These are phyloP conservation scores for Tetrao urogallus DNA, from an alignment of 2,113 vertebrate species.

Conservation along the genomic window DNA sequence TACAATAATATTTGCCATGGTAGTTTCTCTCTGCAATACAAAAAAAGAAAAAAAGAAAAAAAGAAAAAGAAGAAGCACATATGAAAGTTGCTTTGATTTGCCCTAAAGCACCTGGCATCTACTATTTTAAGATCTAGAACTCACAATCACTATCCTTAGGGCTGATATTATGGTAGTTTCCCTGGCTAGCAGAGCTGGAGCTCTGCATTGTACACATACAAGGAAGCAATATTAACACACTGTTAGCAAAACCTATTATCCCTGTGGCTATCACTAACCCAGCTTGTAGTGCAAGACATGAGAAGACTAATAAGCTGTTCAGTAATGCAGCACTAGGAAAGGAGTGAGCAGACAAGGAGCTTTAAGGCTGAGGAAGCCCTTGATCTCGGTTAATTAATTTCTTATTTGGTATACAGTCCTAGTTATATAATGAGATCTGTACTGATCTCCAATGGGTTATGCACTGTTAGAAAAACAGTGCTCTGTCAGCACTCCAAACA, in stretches of 20 bases:
- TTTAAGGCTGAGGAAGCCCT: neutral
- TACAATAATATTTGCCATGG: neutral
- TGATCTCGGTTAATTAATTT: slow-evolving; percentile 6
- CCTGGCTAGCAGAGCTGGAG: neutral
- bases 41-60: neutral
- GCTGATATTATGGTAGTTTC: neutral
- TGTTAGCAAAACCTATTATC: neutral
- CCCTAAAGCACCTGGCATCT: neutral
- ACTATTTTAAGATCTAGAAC: neutral
- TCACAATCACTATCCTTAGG: neutral
- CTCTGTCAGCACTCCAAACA: neutral
- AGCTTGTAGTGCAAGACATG: neutral
- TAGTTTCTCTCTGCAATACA: neutral
- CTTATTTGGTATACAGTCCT: neutral
- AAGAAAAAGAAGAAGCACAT: neutral
- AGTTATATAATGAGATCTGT: neutral
- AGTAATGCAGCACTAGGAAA: neutral
- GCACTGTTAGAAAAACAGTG: neutral
- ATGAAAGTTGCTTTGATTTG: neutral
- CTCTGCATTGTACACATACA: neutral
- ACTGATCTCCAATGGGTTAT: neutral
- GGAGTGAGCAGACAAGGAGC: neutral
- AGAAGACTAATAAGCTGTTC: neutral
- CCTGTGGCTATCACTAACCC: neutral
- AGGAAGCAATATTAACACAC: neutral